Conservation (phyloP, 1,140 invertebrate genomes). For the Trypoxylus dichotomus region DNA sequence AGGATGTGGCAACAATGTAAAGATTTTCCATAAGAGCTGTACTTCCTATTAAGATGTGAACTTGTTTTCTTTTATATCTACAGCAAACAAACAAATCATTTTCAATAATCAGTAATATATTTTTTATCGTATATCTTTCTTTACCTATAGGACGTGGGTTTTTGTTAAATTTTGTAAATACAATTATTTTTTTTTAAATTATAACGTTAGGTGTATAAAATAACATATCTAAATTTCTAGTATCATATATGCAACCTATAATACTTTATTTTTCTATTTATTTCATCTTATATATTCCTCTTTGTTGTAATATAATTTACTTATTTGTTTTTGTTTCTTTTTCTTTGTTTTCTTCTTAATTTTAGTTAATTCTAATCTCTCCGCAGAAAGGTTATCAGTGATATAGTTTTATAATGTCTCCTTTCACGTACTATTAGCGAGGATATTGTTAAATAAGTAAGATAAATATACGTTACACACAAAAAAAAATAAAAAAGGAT, state of each 20-base stretch:
- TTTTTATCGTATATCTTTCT: too few relatives aligned
- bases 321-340: not conserved
- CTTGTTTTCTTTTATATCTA: too few relatives aligned
- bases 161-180: too few relatives aligned
- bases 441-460: not conserved
- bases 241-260: not conserved
- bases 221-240: not conserved
- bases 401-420: not conserved
- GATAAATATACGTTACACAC: not conserved
- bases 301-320: not conserved
- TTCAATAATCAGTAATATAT: too few relatives aligned
- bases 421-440: not conserved
- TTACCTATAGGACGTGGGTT: too few relatives aligned
- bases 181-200: too few relatives aligned
- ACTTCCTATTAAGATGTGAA: too few relatives aligned
- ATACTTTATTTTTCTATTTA: not conserved
- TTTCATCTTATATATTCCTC: not conserved
- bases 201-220: not conserved
- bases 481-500: not conserved
- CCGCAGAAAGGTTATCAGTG: not conserved
- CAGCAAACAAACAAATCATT: too few relatives aligned
- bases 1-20: too few relatives aligned
- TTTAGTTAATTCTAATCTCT: not conserved
- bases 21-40: too few relatives aligned
- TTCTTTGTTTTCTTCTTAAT: not conserved